Evolutionary conservation across 2,797 vertebrate species (phyloP).

Genomic region (Rhabdomys pumilio): DNA sequence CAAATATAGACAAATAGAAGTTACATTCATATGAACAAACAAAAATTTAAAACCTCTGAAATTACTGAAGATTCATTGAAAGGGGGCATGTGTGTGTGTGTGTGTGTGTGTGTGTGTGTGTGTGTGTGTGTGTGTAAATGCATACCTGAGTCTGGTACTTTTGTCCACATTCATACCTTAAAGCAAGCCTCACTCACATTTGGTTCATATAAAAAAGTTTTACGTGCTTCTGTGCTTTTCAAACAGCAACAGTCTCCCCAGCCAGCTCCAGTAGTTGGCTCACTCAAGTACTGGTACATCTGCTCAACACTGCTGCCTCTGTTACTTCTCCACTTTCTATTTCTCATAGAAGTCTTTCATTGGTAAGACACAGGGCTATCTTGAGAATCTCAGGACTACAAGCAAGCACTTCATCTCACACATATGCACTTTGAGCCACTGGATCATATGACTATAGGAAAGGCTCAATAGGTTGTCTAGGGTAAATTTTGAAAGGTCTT

Average conservation of each 20-base stretch:
- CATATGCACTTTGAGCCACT: background rate
- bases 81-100: background rate
- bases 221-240: background rate
- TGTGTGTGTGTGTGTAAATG: background rate
- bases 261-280: background rate
- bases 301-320: background rate
- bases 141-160: background rate
- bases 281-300: background rate
- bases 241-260: background rate
- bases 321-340: background rate
- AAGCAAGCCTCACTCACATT: background rate
- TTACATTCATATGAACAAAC: background rate
- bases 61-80: background rate
- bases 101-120: background rate
- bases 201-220: constrained; percentile 16
- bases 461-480: background rate
- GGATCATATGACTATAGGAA: background rate
- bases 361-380: background rate
- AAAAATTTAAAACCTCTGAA: background rate
- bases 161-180: background rate
- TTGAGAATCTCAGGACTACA: background rate
- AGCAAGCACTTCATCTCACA: background rate
- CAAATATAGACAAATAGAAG: background rate
- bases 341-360: background rate
- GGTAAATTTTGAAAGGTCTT: background rate